Percentiles rank a stretch among this genome's conserved stretches.
phyloP scores from a whole-genome alignment of 1,140 invertebrate genomes.

The Lepidurus arcticus region DNA sequence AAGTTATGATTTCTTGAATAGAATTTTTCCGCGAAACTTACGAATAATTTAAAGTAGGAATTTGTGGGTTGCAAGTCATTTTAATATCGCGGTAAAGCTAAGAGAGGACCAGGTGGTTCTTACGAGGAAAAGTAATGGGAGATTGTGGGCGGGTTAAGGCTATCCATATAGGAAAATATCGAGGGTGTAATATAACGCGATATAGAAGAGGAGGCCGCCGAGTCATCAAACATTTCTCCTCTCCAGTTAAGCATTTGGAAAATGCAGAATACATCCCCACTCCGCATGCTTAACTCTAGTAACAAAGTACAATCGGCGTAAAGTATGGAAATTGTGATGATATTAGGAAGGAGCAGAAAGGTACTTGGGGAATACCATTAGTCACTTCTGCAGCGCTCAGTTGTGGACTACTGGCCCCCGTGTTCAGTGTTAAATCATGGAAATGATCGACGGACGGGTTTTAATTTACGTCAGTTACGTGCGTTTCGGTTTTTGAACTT shows the following conservation, averaged over 20 bases:
- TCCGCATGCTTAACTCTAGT: neutral
- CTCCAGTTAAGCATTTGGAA: neutral
- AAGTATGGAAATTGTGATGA: neutral
- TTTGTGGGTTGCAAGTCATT: neutral
- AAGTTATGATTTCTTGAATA: no score
- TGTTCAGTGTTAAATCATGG: neutral
- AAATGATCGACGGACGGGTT: neutral
- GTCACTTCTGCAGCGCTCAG: neutral
- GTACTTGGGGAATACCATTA: neutral
- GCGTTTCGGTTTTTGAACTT: neutral
- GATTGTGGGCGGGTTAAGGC: neutral
- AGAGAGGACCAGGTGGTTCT: neutral
- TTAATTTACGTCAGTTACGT: neutral
- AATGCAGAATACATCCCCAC: neutral
- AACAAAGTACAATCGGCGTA: neutral
- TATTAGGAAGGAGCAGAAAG: neutral
- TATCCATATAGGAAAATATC: neutral
- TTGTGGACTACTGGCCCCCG: neutral
- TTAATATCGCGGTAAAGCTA: neutral
- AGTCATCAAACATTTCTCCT: neutral
- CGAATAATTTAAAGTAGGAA: neutral
- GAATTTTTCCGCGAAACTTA: neutral
- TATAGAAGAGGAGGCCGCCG: neutral
- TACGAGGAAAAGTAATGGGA: neutral
- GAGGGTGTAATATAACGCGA: neutral